Evolutionary conservation across 2,888 invertebrate genomes (phyloP), one percentile per base, ranked within the genome.

Genomic region (Xestia sexstrigata): DNA sequence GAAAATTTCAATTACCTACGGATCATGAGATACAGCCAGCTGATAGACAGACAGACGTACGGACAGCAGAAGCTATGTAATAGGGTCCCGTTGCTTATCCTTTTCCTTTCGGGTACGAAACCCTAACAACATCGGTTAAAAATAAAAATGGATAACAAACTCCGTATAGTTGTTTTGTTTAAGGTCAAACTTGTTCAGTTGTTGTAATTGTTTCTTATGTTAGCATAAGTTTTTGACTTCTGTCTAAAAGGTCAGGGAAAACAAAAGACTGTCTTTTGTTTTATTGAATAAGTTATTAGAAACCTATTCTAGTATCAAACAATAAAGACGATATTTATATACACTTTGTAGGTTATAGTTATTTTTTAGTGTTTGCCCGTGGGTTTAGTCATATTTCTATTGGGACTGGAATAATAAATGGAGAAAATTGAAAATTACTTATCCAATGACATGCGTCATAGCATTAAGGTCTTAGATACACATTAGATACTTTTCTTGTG

Each of bases 221-320:
- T n/a, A 81, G 35, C 39, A n/a, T 47, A 55, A 62, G 39, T 55
- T 74, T 26, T 68, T 30, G 35, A 45, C 20, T 35, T 45, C 3
- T 47, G 30, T 45, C 2, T 55, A 30, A 79, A 81, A 81, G 52
- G 62, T 68, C 74, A 55, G 13, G 0, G 26, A 47, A n/a, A n/a
- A 74, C 9, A 30, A 30, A 52, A 20, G 23, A 6, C 23, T 35
- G 42, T 35, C 23, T 52, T 72, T 73, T 35, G 47, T 78, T 79
- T 69, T 49, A 49, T 68, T 77, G 30, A 69, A 79, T 79, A 42
- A 79, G 42, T 60, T 76, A 42, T 30, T n/a, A 39, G 68, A 60
- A 68, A 42, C 1, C 15, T 60, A 11, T 39, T 67, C 26, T n/a
- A 58, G 30, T 68, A 68, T 15, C 11, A 8, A 55, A 72, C 42